Evolutionary conservation across 2,888 invertebrate species (phyloP).

Genomic region (Geophilus truncorum): DNA sequence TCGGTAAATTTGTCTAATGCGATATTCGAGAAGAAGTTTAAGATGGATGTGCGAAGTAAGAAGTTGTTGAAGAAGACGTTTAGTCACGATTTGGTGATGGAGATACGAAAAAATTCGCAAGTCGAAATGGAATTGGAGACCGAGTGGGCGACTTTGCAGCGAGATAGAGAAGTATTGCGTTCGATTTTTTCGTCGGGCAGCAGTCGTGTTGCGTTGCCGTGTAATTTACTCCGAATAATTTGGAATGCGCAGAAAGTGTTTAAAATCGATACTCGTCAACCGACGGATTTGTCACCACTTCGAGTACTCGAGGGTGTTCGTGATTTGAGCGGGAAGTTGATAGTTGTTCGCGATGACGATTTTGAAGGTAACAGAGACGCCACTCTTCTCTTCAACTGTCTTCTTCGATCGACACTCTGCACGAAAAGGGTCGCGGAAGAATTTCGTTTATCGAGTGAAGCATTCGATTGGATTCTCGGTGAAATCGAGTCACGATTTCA

Average conservation of each 20-base stretch:
- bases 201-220: constrained; percentile 85
- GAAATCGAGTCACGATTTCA: constrained; percentile 99
- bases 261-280: constrained; percentile 89
- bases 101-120: constrained; percentile 85
- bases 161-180: constrained; percentile 79
- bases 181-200: constrained; percentile 95
- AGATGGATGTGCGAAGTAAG: constrained; percentile 94
- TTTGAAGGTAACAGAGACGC: constrained; percentile 97
- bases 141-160: constrained; percentile 90
- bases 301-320: constrained; percentile 87
- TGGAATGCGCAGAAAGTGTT: constrained; percentile 99
- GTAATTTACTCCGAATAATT: constrained; percentile 96
- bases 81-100: constrained; percentile 88
- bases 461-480: constrained; percentile 99
- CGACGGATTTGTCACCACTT: constrained; percentile 89
- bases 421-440: constrained; percentile 96
- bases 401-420: constrained; percentile 89
- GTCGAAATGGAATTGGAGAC: constrained; percentile 86
- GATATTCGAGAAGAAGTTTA: constrained; percentile 92
- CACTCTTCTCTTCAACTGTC: constrained; percentile 91
- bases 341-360: constrained; percentile 92
- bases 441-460: constrained; percentile 86
- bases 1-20: constrained; percentile 92
- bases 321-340: constrained; percentile 79
- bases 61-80: constrained; percentile 76